phyloP scores from a whole-genome alignment of 1,140 invertebrate genomes.

The Acarapis woodi region DNA sequence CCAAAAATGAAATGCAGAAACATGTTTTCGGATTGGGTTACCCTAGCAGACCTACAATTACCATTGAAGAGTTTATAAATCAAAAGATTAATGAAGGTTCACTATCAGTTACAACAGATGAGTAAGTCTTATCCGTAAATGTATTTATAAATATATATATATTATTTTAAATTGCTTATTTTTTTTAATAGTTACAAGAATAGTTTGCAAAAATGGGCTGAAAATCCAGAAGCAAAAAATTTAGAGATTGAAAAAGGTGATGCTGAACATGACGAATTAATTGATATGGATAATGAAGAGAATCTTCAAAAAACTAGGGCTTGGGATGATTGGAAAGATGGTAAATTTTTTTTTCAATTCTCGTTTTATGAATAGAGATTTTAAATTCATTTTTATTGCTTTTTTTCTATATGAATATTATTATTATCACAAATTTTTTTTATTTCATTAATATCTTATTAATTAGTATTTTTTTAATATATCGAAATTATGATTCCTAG shows the following conservation, averaged over 20 bases:
- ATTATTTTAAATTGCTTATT: neutral
- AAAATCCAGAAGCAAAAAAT: conserved; percentile 10
- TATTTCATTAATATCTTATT: too few relatives aligned
- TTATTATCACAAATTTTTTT: too few relatives aligned
- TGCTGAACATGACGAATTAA: conserved; percentile 41
- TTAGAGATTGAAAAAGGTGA: conserved; percentile 13
- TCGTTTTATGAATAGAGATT: too few relatives aligned
- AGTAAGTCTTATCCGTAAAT: conserved; percentile 4
- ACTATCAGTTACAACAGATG: conserved; percentile 3
- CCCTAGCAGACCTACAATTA: conserved; percentile 62
- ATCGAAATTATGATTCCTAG: too few relatives aligned
- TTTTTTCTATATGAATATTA: too few relatives aligned
- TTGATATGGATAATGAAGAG: conserved; percentile 35
- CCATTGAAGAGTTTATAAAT: conserved; percentile 84
- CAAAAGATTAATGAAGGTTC: conserved; percentile 23
- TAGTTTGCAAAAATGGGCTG: conserved; percentile 10
- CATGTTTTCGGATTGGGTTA: conserved; percentile 78
- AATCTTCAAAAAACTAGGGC: conserved; percentile 9
- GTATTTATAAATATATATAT: conserved; percentile 2
- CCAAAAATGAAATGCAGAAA: conserved; percentile 59
- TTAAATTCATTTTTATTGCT: too few relatives aligned
- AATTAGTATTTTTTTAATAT: too few relatives aligned
- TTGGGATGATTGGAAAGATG: conserved; percentile 14
- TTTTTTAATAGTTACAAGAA: conserved; percentile 4
- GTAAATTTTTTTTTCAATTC: too few relatives aligned